Base-by-base conservation (phyloP, 1,140 invertebrate genomes). In the Drosophila subpulchrella region DNA sequence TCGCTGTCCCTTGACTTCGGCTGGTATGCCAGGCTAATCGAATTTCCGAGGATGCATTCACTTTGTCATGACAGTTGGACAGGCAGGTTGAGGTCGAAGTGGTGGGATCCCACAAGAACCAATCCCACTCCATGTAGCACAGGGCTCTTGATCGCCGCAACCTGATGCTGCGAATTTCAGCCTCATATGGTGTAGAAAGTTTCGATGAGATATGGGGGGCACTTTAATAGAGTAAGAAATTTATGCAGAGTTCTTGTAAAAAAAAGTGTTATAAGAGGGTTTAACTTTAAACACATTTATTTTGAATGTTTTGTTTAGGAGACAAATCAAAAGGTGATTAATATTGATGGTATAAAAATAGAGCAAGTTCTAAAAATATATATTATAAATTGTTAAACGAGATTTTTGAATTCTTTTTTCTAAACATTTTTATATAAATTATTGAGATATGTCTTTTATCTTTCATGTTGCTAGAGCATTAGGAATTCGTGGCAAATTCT, bases 1-100 rank as follows among this genome's bases (percentile, higher is more conserved):
- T 86, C 78, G 81, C 78, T 88, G 82, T 86, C 82, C 82, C 82
- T 86, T 85, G 83, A 71, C 67, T 71, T 70, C 10, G 65, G 38
- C 42, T 70, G 65, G 67, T 75, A 75, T 66, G 73, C 61, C 71
- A 44, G 73, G 73, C 73, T 75, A 75, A 75, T 75, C 73, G 61
- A 75, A 57, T 75, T 67, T 55, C 53, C 61, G 54, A 75, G 73
- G 72, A 75, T 75, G 73, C 73, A 75, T 75, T 75, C 61, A 75
- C 73, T 75, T 75, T 75, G 61, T 46, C 72, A 75, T 75, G 54
- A 66, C 67, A 66, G 53, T 75, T 75, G 71, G 72, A 56, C 59
- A 65, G 39, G 61, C 47, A 75, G 59, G 71, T 75, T 75, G 44
- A 75, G 58, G 71, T 65, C 57, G 70, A 73, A 51, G 55, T 53